Base-by-base conservation (phyloP, 92 coral and sea anemone species). In the Metridium senile region DNA sequence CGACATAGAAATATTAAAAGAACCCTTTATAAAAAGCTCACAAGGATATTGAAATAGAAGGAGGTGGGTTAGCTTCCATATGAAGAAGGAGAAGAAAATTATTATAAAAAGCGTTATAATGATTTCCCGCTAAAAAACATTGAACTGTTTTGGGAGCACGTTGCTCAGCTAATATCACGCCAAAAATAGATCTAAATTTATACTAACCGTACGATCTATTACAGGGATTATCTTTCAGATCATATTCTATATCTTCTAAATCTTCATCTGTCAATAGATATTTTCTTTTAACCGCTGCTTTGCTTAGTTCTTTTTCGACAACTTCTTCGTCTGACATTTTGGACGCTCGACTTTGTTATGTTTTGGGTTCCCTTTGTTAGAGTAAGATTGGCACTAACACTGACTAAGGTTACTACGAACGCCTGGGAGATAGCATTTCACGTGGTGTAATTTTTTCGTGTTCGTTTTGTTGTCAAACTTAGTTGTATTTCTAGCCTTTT, bases 241-340 rank as follows among this genome's bases (percentile, higher is more conserved):
- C 81, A 69, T 82, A 85, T 11, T 76, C 71, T 28, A 93, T 33
- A 29, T 81, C 90, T 54, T 79, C 85, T 28, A 93, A 84, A 47
- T 93, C 98, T 27, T 84, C 85, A 68, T 93, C 95, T 46, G 76
- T 61, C 61, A 93, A 80, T 23, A 93, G 70, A 58, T 81, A 93
- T 54, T 87, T 89, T 28, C 98, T 79, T 59, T 93, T 93, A 27
- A 92, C 98, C 23, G 80, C 23, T 16, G 92, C 81, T 76, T 89
- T 93, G n/a, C 92, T 68, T 20, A 93, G 85, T 18, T 80, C 66
- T 13, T 52, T 75, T 8, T 53, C 85, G 25, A 54, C 39, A 66
- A 66, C n/a, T 23, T 31, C 76, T 0, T 25, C 65, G 17, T 9
- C 59, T 23, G 9, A 21, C 63, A 32, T 66, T 33, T 68, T 26